A percentile compares a stretch with the other conserved stretches of the same genome.
These are phyloP conservation scores for Thryonomys swinderianus DNA, from an alignment of 2,113 vertebrate genomes.

Conservation along the genomic window DNA sequence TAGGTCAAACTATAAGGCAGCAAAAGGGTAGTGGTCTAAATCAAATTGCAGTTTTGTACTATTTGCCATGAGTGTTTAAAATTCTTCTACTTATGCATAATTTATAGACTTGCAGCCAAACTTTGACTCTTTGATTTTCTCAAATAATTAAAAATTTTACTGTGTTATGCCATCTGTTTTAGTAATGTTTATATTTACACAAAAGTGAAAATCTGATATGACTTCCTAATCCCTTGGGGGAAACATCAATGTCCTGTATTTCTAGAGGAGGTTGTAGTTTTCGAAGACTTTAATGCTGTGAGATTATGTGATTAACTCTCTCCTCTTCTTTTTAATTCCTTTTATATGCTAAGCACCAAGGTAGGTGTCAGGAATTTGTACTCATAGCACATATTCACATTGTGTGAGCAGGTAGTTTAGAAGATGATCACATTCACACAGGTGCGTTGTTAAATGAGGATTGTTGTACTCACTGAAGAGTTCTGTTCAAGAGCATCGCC, in stretches of 20 bases:
- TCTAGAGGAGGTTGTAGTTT: neutral
- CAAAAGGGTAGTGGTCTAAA: neutral
- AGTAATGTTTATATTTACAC: neutral
- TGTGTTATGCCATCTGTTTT: neutral
- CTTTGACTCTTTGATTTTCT: conserved; percentile 14
- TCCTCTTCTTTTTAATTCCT: neutral
- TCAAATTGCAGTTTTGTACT: neutral
- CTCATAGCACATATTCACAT: neutral
- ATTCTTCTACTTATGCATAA: neutral
- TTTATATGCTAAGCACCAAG: neutral
- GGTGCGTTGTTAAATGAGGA: too few relatives aligned
- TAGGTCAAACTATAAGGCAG: conserved; percentile 22
- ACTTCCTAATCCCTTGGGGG: neutral
- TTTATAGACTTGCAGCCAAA: neutral
- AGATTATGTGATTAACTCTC: neutral
- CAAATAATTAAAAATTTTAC: neutral
- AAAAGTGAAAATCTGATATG: conserved; percentile 6
- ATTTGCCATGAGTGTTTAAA: neutral
- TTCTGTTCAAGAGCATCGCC: neutral
- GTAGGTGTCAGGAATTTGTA: neutral
- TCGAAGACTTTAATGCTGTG: neutral
- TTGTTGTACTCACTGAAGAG: neutral
- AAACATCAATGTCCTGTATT: neutral
- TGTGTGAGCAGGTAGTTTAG: conserved; percentile 23
- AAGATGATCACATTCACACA: neutral